Conservation (phyloP, 2,113 vertebrate genomes). For the Cyrtonyx montezumae region DNA sequence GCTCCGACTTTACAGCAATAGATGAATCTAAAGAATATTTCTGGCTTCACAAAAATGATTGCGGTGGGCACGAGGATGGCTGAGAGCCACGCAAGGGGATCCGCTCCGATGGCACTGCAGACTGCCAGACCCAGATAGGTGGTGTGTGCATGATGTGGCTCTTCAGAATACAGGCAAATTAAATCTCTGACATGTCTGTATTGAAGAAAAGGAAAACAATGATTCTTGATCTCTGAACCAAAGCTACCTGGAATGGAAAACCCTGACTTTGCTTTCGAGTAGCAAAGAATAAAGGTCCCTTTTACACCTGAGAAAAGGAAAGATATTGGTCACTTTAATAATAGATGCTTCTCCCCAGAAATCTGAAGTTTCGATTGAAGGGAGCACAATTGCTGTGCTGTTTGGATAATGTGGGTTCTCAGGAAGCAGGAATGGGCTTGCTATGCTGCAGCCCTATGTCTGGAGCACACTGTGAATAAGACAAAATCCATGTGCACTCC, state of each 20-base stretch:
- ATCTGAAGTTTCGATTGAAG: not conserved
- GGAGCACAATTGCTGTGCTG: not conserved
- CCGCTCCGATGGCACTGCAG: not conserved
- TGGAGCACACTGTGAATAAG: accelerated
- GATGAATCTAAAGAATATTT: conserved; percentile 43
- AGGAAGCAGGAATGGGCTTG: not conserved
- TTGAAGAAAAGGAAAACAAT: not conserved
- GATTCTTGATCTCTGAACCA: not conserved
- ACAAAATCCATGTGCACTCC: not conserved
- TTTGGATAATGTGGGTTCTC: not conserved
- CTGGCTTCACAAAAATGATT: conserved; percentile 46
- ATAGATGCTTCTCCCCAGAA: not conserved
- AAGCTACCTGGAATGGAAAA: not conserved
- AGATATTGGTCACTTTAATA: not conserved
- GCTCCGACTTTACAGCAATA: conserved; percentile 52
- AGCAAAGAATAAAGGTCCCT: not conserved
- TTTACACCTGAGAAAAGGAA: not conserved
- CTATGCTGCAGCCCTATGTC: not conserved
- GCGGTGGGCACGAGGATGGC: not conserved
- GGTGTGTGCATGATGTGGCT: not conserved
- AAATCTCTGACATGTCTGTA: not conserved
- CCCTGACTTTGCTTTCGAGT: not conserved
- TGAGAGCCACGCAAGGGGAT: not conserved
- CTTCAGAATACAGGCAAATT: accelerated
- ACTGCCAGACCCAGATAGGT: not conserved